phyloP scores from a whole-genome alignment of 2,113 vertebrate species.

The Lepus europaeus region DNA sequence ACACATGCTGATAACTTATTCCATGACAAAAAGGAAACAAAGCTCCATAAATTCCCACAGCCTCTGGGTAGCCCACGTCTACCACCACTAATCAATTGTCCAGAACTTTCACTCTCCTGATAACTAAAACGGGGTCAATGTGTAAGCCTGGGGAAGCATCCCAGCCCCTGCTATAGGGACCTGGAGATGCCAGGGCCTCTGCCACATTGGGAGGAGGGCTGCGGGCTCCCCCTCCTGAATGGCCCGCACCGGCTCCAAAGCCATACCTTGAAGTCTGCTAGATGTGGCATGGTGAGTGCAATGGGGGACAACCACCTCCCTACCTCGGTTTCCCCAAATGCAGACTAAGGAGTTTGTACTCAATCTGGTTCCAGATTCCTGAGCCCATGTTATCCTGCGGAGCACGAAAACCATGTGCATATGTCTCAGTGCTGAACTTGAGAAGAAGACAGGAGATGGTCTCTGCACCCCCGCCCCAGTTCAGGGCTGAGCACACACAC shows the following conservation, averaged over 20 bases:
- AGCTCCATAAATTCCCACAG: slow-evolving; percentile 81
- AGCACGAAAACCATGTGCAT: background rate
- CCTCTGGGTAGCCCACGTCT: slow-evolving; percentile 86
- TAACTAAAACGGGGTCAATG: slow-evolving; percentile 81
- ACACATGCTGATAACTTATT: slow-evolving; percentile 74
- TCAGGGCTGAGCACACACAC: too few species aligned
- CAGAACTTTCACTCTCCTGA: slow-evolving; percentile 84
- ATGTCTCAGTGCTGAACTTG: background rate
- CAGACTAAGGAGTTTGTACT: background rate
- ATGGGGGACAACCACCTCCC: background rate
- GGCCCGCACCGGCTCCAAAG: too few species aligned
- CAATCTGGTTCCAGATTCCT: background rate
- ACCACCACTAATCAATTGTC: slow-evolving; percentile 88
- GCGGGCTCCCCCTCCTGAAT: background rate
- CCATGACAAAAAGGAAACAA: slow-evolving; percentile 77
- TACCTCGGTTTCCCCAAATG: background rate
- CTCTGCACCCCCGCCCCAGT: background rate
- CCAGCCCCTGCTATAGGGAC: background rate
- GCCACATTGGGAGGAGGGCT: too few species aligned
- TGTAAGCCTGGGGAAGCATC: slow-evolving; percentile 52
- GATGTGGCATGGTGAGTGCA: background rate
- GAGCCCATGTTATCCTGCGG: background rate
- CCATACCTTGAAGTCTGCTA: background rate
- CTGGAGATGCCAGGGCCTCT: background rate
- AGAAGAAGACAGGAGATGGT: background rate